These are phyloP conservation scores for Rhyzopertha dominica DNA, from an alignment of 1,140 invertebrate genomes.

Conservation along the genomic window DNA sequence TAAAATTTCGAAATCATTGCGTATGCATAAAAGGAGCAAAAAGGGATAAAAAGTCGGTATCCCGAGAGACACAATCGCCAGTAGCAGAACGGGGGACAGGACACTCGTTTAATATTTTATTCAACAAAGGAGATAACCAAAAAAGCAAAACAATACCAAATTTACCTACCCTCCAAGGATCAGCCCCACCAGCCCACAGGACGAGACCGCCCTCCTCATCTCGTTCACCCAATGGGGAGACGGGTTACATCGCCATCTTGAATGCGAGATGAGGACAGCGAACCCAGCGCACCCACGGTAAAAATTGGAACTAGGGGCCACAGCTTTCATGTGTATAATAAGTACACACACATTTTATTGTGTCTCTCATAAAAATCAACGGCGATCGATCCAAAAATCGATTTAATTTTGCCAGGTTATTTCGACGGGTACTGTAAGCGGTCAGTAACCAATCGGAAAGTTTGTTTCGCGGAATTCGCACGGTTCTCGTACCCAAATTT, in stretches of 20 bases:
- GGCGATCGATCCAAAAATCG: slow-evolving; percentile 36
- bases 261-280: slow-evolving; percentile 20
- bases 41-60: too few species aligned
- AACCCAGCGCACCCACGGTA: slow-evolving; percentile 30
- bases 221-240: slow-evolving; percentile 20
- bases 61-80: too few species aligned
- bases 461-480: background rate
- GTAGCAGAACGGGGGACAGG: too few species aligned
- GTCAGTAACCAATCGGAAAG: too few species aligned
- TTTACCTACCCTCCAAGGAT: slow-evolving; percentile 19
- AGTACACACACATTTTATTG: slow-evolving; percentile 24
- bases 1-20: too few species aligned
- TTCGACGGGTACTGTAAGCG: slow-evolving; percentile 14
- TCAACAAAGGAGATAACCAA: slow-evolving; percentile 21
- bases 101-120: slow-evolving; percentile 36
- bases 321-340: slow-evolving; percentile 27
- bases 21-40: too few species aligned
- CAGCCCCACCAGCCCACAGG: slow-evolving; percentile 9
- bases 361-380: slow-evolving; percentile 25
- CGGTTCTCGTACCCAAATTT: slow-evolving; percentile 1
- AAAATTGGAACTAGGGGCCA: slow-evolving; percentile 31
- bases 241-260: slow-evolving; percentile 30
- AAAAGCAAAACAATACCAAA: slow-evolving; percentile 22
- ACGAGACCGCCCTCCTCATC: slow-evolving; percentile 14
- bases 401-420: slow-evolving; percentile 29